These are phyloP conservation scores for Coptodon rendalli DNA, from an alignment of 2,113 vertebrate genomes.

Conservation along the genomic window DNA sequence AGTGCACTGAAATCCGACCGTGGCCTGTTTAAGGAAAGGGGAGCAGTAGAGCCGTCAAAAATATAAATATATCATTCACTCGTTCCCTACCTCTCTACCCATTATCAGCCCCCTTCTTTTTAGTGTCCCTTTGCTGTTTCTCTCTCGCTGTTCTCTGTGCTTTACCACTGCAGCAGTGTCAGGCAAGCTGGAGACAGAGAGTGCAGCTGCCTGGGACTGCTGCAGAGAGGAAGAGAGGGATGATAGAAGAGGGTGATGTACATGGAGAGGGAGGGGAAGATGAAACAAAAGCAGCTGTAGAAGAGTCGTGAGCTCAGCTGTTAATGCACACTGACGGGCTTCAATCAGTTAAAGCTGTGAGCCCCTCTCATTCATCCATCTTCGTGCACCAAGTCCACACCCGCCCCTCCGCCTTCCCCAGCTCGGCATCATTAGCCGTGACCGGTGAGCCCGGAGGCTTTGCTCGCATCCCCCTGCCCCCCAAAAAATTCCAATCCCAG, in stretches of 20 bases:
- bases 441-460: constrained; percentile 29
- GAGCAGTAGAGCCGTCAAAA: not conserved
- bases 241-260: not conserved
- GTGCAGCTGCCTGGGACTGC: constrained; percentile 30
- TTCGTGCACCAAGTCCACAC: not conserved
- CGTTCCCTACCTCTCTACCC: not conserved
- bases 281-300: constrained; percentile 18
- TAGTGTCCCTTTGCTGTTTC: not conserved
- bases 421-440: constrained; percentile 33
- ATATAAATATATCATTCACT: not conserved
- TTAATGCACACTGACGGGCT: not conserved
- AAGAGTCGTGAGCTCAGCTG: not conserved
- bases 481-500: not conserved
- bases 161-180: constrained; percentile 52
- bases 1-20: not conserved
- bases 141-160: constrained; percentile 2
- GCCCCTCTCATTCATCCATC: not conserved
- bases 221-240: constrained; percentile 33
- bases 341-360: not conserved
- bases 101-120: not conserved
- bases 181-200: constrained; percentile 23
- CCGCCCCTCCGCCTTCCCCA: not conserved
- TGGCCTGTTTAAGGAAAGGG: not conserved
- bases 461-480: constrained; percentile 1
- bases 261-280: not conserved